These are phyloP conservation scores for Littorina saxatilis DNA, from an alignment of 1,140 invertebrate species.

Conservation along the genomic window DNA sequence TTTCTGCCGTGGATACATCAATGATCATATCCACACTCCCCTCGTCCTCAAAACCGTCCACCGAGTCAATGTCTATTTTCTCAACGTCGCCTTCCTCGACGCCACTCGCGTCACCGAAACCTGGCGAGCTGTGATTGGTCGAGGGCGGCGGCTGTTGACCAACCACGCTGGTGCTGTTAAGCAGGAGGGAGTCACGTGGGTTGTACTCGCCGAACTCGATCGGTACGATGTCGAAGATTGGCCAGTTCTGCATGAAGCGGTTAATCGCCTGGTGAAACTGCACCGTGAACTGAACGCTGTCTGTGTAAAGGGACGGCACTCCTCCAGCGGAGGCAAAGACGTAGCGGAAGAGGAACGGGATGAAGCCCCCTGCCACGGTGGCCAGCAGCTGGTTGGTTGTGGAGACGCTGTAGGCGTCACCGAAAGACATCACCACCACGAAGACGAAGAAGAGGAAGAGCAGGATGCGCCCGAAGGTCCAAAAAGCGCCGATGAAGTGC, in stretches of 20 bases:
- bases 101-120: not conserved
- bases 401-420: slow-evolving; percentile 61
- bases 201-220: slow-evolving; percentile 19
- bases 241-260: slow-evolving; percentile 56
- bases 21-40: slow-evolving; percentile 41
- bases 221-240: slow-evolving; percentile 57
- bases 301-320: slow-evolving; percentile 45
- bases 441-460: slow-evolving; percentile 64
- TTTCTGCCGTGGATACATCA: slow-evolving; percentile 37
- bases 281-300: slow-evolving; percentile 58
- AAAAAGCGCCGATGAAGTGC: slow-evolving; percentile 47
- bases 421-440: slow-evolving; percentile 62
- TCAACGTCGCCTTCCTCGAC: not conserved
- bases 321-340: slow-evolving; percentile 48
- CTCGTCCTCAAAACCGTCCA: not conserved
- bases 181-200: not conserved
- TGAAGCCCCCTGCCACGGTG: slow-evolving; percentile 59
- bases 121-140: not conserved
- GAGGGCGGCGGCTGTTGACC: not conserved
- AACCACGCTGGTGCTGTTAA: not conserved
- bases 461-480: slow-evolving; percentile 50
- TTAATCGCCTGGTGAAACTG: slow-evolving; percentile 53
- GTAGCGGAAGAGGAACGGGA: slow-evolving; percentile 62
- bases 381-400: slow-evolving; percentile 63
- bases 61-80: not conserved